These are phyloP conservation scores for Hydropsyche tenuis DNA, from an alignment of 1,140 invertebrate genomes.

Conservation along the genomic window DNA sequence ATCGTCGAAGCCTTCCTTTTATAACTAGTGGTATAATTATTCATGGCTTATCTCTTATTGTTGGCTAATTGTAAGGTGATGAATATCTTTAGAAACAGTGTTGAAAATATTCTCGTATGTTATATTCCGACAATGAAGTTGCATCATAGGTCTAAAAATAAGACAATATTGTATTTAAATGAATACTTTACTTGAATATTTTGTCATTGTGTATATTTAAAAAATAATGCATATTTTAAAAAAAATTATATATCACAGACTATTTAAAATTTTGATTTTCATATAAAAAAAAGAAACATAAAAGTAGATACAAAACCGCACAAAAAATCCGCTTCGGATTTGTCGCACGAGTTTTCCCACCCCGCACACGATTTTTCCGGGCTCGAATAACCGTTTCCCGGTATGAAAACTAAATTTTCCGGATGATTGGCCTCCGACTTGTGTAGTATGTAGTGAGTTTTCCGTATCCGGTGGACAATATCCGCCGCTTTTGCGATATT, in stretches of 20 bases:
- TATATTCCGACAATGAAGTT: not conserved
- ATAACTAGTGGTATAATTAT: constrained; percentile 40
- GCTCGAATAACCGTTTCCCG: constrained; percentile 33
- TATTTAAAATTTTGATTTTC: too few relatives aligned
- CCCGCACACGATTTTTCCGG: not conserved
- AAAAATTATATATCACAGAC: too few relatives aligned
- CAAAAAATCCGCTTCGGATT: not conserved
- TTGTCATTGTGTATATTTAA: too few relatives aligned
- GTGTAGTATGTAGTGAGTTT: constrained; percentile 5
- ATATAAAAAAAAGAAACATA: too few relatives aligned
- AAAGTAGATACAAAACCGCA: too few relatives aligned
- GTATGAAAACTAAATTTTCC: constrained; percentile 48
- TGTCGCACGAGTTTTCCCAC: constrained; percentile 1
- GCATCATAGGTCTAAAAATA: not conserved
- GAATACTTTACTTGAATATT: too few relatives aligned
- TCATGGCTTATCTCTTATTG: not conserved
- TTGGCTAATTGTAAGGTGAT: too few relatives aligned
- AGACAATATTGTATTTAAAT: not conserved
- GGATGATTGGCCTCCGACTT: constrained; percentile 32
- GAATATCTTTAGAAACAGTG: too few relatives aligned
- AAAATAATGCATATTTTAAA: too few relatives aligned
- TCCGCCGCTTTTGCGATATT: constrained; percentile 33
- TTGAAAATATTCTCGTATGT: not conserved
- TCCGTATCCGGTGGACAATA: constrained; percentile 40
- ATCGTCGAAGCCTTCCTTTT: not conserved